phyloP scores from a whole-genome alignment of 2,888 invertebrate species.

The Rotaria socialis region DNA sequence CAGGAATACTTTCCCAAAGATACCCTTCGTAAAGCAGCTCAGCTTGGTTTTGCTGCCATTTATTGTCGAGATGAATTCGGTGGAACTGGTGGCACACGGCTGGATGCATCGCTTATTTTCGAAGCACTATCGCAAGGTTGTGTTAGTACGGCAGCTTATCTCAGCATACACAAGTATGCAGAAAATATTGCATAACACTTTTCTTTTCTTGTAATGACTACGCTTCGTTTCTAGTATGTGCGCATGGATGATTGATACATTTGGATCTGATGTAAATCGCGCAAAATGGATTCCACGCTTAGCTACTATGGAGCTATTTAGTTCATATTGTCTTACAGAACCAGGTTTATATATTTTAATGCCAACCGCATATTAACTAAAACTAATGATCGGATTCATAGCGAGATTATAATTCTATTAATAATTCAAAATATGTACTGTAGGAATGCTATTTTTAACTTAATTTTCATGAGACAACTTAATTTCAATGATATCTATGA shows the following conservation, averaged over 20 bases:
- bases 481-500: too few relatives aligned
- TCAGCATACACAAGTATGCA: conserved; percentile 64
- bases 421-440: too few relatives aligned
- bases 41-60: conserved; percentile 64
- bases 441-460: too few relatives aligned
- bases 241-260: conserved; percentile 64
- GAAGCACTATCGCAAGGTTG: conserved; percentile 65
- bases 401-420: too few relatives aligned
- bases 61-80: conserved; percentile 62
- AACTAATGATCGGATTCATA: too few relatives aligned
- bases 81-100: conserved; percentile 62
- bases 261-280: conserved; percentile 47
- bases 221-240: conserved; percentile 59
- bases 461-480: too few relatives aligned
- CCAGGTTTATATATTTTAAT: conserved; percentile 55
- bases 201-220: background rate
- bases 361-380: too few relatives aligned
- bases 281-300: conserved; percentile 61
- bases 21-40: conserved; percentile 61
- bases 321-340: conserved; percentile 65
- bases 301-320: conserved; percentile 62
- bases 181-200: background rate
- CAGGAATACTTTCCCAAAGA: conserved; percentile 63
- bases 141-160: conserved; percentile 64
- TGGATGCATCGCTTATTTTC: conserved; percentile 64